These are phyloP conservation scores for Penaeus monodon DNA, from an alignment of 2,888 invertebrate genomes.

Conservation along the genomic window DNA sequence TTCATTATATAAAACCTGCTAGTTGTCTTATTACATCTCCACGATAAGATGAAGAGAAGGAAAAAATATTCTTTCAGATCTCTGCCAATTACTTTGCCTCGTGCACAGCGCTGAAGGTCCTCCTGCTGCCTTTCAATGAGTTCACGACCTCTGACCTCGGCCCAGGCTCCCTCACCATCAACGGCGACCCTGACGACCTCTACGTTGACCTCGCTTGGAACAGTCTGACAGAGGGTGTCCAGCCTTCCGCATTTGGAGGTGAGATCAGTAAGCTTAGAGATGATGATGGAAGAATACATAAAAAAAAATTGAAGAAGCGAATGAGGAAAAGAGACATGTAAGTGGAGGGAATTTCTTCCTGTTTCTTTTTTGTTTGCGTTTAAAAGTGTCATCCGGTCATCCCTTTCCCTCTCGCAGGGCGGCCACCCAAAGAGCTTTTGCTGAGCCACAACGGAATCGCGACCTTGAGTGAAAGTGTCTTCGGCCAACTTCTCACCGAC, in stretches of 20 bases:
- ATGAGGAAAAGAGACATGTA: too few relatives aligned
- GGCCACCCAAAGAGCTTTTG: constrained; percentile 23
- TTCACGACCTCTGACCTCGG: background rate
- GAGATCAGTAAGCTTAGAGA: background rate
- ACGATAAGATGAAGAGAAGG: too few relatives aligned
- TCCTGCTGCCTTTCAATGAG: constrained; percentile 34
- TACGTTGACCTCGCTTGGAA: constrained; percentile 35
- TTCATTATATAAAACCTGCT: too few relatives aligned
- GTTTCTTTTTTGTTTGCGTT: too few relatives aligned
- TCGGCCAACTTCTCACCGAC: constrained; percentile 5
- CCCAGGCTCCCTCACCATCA: constrained; percentile 14
- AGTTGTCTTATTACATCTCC: too few relatives aligned
- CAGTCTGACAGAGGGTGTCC: constrained; percentile 29
- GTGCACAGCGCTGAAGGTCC: constrained; percentile 5
- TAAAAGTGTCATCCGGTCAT: too few relatives aligned
- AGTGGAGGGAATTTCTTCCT: background rate
- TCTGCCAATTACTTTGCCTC: constrained; percentile 15
- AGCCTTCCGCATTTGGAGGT: constrained; percentile 31
- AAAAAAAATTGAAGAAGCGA: too few relatives aligned
- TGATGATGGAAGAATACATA: too few relatives aligned
- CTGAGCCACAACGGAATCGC: constrained; percentile 37
- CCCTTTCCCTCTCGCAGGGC: background rate
- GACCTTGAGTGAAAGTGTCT: background rate
- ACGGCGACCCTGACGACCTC: constrained; percentile 4
- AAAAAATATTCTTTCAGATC: constrained; percentile 1